Conservation (phyloP, 2,113 vertebrate genomes). For the Micronycteris hirsuta region DNA sequence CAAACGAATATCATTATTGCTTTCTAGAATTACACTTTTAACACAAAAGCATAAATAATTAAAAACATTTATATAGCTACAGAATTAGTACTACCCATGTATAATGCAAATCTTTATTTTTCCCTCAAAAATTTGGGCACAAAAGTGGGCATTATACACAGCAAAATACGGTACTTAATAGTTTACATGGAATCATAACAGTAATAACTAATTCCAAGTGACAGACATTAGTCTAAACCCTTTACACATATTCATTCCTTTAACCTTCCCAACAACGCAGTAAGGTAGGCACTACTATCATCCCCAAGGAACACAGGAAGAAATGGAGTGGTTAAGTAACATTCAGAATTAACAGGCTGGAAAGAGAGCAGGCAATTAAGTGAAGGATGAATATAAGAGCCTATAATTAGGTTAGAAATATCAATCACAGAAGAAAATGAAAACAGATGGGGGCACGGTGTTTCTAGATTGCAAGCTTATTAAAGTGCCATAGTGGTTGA, state of each 20-base stretch:
- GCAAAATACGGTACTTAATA: background rate
- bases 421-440: background rate
- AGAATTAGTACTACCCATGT: too few relatives aligned
- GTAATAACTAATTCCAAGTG: background rate
- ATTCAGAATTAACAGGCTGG: background rate
- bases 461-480: background rate
- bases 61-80: too few relatives aligned
- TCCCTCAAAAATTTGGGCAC: too few relatives aligned
- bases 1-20: too few relatives aligned
- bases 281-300: background rate
- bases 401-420: conserved; percentile 10
- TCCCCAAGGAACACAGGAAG: background rate
- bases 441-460: background rate
- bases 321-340: background rate
- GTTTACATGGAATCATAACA: background rate
- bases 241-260: background rate
- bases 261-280: background rate
- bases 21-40: too few relatives aligned
- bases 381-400: background rate
- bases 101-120: too few relatives aligned
- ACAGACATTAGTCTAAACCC: background rate
- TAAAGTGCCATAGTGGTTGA: background rate
- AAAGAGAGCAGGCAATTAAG: background rate
- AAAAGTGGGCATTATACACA: too few relatives aligned
- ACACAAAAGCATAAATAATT: too few relatives aligned